phyloP scores from a whole-genome alignment of 2,113 vertebrate genomes.

The Chrysemys picta region DNA sequence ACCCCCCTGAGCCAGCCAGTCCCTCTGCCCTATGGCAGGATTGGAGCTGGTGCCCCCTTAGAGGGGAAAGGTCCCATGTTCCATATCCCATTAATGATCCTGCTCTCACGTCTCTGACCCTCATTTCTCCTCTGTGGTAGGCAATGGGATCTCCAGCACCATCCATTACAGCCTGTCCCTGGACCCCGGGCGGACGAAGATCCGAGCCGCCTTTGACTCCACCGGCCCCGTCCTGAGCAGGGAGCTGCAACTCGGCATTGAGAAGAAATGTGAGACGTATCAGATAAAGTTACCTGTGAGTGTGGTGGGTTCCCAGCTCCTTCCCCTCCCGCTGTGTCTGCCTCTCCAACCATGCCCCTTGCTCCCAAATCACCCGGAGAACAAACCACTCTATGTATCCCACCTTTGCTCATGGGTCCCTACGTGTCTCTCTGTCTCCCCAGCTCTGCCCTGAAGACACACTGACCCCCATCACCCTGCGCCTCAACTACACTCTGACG shows the following conservation, averaged over 20 bases:
- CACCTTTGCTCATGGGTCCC: background rate
- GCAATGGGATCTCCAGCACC: background rate
- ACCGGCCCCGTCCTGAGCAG: background rate
- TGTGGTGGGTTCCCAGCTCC: background rate
- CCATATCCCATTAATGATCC: background rate
- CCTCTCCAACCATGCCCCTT: background rate
- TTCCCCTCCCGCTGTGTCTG: background rate
- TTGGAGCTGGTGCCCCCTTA: background rate
- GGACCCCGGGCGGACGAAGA: background rate
- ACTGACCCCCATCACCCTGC: background rate
- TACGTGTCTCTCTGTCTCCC: background rate
- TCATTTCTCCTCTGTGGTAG: background rate
- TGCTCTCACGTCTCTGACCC: background rate
- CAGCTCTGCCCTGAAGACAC: background rate
- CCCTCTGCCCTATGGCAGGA: background rate
- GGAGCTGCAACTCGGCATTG: background rate
- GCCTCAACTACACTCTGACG: background rate
- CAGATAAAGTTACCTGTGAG: background rate
- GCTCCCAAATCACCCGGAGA: background rate
- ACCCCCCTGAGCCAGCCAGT: slow-evolving; percentile 23
- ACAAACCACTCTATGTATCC: background rate
- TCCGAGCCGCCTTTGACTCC: slow-evolving; percentile 11
- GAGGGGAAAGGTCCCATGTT: too few relatives aligned
- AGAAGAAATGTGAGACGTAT: background rate
- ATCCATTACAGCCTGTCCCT: slow-evolving; percentile 50